Percentiles rank a stretch among this genome's conserved stretches.
phyloP scores from a whole-genome alignment of 1,140 invertebrate species.

The Radopholus similis region DNA sequence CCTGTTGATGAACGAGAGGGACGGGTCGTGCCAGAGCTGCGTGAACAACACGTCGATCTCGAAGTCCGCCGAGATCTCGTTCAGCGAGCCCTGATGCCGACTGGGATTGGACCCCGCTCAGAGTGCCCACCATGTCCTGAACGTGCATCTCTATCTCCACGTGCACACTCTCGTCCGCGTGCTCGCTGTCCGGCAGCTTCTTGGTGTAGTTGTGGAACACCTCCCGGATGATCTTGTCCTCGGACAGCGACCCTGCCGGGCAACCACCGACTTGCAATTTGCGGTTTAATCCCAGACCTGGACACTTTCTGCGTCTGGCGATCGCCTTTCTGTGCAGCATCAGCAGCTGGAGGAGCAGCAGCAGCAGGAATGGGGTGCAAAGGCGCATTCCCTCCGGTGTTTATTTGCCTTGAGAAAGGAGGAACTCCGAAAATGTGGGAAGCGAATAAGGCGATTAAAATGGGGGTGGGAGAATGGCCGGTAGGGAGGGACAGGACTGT shows the following conservation, averaged over 20 bases:
- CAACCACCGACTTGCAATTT: not conserved
- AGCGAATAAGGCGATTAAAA: no score
- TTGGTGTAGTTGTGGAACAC: slow-evolving; percentile 57
- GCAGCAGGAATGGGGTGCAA: not conserved
- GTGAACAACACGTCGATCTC: slow-evolving; percentile 60
- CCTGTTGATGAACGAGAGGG: slow-evolving; percentile 49
- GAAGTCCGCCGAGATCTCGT: slow-evolving; percentile 58
- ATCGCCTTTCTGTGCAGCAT: slow-evolving; percentile 8
- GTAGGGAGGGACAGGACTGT: no score
- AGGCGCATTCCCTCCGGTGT: not conserved
- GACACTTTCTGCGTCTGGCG: slow-evolving; percentile 10
- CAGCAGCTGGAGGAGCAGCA: slow-evolving; percentile 3
- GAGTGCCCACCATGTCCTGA: slow-evolving; percentile 19
- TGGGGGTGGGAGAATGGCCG: no score
- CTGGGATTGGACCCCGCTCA: not conserved
- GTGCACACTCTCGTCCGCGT: slow-evolving; percentile 38
- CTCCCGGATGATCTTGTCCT: slow-evolving; percentile 47
- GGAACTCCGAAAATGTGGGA: no score
- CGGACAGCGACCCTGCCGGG: slow-evolving; percentile 39
- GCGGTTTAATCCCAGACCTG: not conserved
- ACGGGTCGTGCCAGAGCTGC: slow-evolving; percentile 57
- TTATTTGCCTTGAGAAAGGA: no score
- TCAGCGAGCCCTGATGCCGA: slow-evolving; percentile 54
- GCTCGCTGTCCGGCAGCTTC: slow-evolving; percentile 52
- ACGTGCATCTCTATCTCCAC: slow-evolving; percentile 56